These are phyloP conservation scores for Thymelicus lineola DNA, from an alignment of 2,888 invertebrate species.

Conservation along the genomic window DNA sequence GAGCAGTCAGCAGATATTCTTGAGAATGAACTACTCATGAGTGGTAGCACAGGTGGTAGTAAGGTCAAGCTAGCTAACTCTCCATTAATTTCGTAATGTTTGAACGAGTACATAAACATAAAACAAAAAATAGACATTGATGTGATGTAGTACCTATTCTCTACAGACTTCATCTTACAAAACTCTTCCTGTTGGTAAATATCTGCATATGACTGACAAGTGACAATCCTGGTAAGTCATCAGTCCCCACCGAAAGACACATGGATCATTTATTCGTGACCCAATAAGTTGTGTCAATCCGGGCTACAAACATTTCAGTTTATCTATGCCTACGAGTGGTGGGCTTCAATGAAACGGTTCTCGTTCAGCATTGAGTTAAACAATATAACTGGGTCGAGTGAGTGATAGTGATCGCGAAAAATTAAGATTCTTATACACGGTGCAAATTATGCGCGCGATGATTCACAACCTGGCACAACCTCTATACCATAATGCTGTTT, in stretches of 20 bases:
- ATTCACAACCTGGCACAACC: conserved; percentile 21
- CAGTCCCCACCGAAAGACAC: not conserved
- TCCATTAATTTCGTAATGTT: no score
- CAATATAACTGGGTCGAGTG: conserved; percentile 33
- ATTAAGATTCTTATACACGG: conserved; percentile 27
- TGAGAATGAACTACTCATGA: no score
- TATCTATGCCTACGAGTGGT: not conserved
- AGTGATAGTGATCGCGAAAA: conserved; percentile 29
- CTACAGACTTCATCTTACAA: no score
- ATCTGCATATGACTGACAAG: no score
- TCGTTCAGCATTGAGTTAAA: conserved; percentile 22
- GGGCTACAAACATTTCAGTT: conserved; percentile 10
- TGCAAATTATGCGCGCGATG: conserved; percentile 33
- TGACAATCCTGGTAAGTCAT: not conserved
- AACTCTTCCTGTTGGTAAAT: no score
- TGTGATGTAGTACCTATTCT: no score
- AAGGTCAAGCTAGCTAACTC: no score
- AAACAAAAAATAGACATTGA: no score
- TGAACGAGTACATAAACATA: no score
- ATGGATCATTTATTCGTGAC: not conserved
- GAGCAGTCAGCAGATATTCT: no score
- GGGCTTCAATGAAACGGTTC: conserved; percentile 23
- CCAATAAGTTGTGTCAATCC: not conserved
- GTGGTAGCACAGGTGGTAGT: no score
- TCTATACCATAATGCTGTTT: conserved; percentile 18